A percentile compares a stretch with the other conserved stretches of the same genome.
Conservation (phyloP, 2,113 vertebrate species). For the human region DNA sequence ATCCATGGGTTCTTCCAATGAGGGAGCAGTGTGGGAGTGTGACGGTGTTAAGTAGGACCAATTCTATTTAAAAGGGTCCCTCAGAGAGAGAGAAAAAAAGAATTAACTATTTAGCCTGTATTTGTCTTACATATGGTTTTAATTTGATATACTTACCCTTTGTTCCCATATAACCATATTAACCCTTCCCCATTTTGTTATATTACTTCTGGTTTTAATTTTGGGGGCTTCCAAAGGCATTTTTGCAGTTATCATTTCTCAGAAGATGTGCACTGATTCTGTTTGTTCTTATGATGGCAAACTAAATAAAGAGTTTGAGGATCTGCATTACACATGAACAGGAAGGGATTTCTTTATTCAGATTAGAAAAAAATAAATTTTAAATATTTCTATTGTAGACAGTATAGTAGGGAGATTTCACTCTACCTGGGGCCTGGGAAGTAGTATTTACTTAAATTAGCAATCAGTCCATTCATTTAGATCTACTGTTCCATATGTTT, state of each 20-base stretch:
- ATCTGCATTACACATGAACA: not conserved
- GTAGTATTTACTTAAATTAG: not conserved
- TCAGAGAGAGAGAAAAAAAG: not conserved
- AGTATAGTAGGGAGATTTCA: not conserved
- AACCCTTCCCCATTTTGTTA: not conserved
- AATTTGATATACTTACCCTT: conserved; percentile 40
- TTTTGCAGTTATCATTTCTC: not conserved
- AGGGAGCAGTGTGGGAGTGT: not conserved
- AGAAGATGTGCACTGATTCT: not conserved
- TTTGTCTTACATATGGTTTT: conserved; percentile 53
- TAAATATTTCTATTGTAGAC: not conserved
- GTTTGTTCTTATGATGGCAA: not conserved
- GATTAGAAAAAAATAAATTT: not conserved
- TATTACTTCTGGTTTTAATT: conserved; percentile 57
- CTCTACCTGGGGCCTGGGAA: not conserved
- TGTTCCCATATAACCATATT: not conserved
- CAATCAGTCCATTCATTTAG: not conserved
- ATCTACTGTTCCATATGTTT: conserved; percentile 1
- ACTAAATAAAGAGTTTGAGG: not conserved
- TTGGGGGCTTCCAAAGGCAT: not conserved
- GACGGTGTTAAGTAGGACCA: not conserved
- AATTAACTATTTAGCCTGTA: not conserved
- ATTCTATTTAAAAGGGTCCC: not conserved
- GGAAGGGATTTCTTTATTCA: not conserved
- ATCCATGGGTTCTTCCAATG: not conserved